These are phyloP conservation scores for Enteromius afrohamiltoni DNA, from an alignment of 2,797 vertebrate genomes.

Conservation along the genomic window DNA sequence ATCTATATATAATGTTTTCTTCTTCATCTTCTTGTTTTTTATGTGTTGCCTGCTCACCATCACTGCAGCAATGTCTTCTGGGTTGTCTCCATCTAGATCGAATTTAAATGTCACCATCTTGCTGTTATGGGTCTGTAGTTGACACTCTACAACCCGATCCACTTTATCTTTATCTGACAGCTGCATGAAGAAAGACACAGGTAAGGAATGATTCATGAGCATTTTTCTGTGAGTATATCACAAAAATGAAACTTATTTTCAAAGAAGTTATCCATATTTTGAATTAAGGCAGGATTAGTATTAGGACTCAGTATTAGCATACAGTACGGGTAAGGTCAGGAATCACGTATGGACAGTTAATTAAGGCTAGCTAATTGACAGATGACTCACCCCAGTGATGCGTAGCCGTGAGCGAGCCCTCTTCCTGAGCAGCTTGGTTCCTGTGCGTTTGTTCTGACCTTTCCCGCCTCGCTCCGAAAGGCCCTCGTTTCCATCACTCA, in stretches of 20 bases:
- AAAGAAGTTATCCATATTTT: not conserved
- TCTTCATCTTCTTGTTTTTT: too few relatives aligned
- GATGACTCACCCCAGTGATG: slow-evolving; percentile 83
- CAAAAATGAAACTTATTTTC: not conserved
- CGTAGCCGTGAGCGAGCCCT: slow-evolving; percentile 87
- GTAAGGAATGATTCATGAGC: not conserved
- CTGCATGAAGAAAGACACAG: slow-evolving; percentile 65
- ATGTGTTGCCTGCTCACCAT: slow-evolving; percentile 81
- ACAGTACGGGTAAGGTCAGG: not conserved
- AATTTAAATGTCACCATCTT: slow-evolving; percentile 98
- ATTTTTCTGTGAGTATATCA: not conserved
- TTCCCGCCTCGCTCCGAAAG: slow-evolving; percentile 74
- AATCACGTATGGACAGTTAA: not conserved
- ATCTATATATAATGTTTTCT: too few relatives aligned
- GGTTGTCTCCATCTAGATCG: slow-evolving; percentile 93
- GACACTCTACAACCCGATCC: slow-evolving; percentile 93
- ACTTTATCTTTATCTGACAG: slow-evolving; percentile 87
- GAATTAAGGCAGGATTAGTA: not conserved
- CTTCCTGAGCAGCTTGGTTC: slow-evolving; percentile 81
- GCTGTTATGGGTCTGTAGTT: slow-evolving; percentile 93
- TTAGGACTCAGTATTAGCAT: not conserved
- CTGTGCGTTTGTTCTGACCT: slow-evolving; percentile 68
- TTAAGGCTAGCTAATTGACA: not conserved
- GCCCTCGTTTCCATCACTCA: slow-evolving; percentile 87
- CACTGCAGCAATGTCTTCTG: slow-evolving; percentile 90